These are phyloP conservation scores for Progne subis DNA, from an alignment of 2,113 vertebrate genomes.

Conservation along the genomic window DNA sequence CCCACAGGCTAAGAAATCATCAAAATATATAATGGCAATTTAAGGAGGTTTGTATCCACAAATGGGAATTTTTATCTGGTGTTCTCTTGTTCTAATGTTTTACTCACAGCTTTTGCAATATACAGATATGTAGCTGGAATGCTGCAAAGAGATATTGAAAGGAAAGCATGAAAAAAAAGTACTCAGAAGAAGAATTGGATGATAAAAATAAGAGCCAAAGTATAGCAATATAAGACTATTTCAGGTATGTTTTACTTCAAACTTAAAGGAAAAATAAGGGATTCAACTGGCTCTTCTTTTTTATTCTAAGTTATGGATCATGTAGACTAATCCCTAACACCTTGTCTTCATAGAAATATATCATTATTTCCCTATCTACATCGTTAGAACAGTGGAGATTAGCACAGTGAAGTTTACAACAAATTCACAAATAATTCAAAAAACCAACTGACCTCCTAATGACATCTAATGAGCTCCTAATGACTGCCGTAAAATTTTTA, in stretches of 20 bases:
- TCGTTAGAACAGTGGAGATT: not conserved
- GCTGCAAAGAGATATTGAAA: constrained; percentile 8
- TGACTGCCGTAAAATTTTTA: not conserved
- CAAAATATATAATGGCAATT: constrained; percentile 78
- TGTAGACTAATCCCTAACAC: not conserved
- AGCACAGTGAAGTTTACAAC: not conserved
- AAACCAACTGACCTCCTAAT: not conserved
- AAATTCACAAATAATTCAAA: not conserved
- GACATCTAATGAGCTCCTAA: not conserved
- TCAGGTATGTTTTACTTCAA: not conserved
- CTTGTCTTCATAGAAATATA: not conserved
- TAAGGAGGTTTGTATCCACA: constrained; percentile 72
- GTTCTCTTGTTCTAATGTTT: constrained; percentile 66
- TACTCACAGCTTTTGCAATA: constrained; percentile 51
- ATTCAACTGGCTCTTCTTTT: not conserved
- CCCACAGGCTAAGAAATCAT: constrained; percentile 80
- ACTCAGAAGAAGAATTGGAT: not conserved
- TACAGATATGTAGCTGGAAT: constrained; percentile 46
- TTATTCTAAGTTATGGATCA: not conserved
- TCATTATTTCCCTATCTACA: not conserved
- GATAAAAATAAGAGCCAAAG: not conserved
- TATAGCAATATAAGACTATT: not conserved
- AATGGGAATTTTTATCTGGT: constrained; percentile 70
- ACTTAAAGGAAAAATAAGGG: not conserved
- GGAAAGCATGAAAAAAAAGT: not conserved